Evolutionary conservation across 2,113 vertebrate genomes (phyloP).

Genomic region (Enhydra lutris): DNA sequence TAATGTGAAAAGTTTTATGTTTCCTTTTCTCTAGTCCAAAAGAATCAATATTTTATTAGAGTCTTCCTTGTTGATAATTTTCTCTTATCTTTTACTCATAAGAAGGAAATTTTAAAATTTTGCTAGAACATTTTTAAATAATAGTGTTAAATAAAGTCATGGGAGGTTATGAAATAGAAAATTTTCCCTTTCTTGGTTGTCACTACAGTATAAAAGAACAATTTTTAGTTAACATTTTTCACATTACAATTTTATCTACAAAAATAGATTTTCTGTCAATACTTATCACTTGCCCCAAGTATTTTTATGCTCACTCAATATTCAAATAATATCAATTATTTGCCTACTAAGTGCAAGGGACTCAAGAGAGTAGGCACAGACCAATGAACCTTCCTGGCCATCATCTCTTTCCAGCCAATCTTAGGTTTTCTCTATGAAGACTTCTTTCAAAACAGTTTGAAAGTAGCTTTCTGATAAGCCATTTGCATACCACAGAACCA

Average conservation of each 20-base stretch:
- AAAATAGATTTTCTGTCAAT: neutral
- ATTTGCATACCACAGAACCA: neutral
- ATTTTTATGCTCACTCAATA: neutral
- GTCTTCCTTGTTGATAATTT: conserved; percentile 15
- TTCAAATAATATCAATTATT: neutral
- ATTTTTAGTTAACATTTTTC: conserved; percentile 13
- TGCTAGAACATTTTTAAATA: neutral
- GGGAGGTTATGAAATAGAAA: neutral
- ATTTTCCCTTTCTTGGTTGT: neutral
- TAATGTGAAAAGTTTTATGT: neutral
- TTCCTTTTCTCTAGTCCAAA: neutral
- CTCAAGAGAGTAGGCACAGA: neutral
- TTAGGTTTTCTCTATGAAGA: neutral
- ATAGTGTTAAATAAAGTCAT: neutral
- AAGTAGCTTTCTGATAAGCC: neutral
- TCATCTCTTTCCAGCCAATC: neutral
- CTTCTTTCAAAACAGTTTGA: neutral
- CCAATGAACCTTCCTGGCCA: neutral
- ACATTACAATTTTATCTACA: neutral
- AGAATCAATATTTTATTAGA: neutral
- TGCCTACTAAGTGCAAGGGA: neutral
- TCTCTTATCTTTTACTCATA: neutral
- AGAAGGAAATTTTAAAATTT: neutral
- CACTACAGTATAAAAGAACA: neutral
- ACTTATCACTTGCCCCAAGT: neutral